Percentiles rank a stretch among this genome's conserved stretches.
Conservation (phyloP, 2,888 invertebrate genomes). For the Orchesellides sinensis region DNA sequence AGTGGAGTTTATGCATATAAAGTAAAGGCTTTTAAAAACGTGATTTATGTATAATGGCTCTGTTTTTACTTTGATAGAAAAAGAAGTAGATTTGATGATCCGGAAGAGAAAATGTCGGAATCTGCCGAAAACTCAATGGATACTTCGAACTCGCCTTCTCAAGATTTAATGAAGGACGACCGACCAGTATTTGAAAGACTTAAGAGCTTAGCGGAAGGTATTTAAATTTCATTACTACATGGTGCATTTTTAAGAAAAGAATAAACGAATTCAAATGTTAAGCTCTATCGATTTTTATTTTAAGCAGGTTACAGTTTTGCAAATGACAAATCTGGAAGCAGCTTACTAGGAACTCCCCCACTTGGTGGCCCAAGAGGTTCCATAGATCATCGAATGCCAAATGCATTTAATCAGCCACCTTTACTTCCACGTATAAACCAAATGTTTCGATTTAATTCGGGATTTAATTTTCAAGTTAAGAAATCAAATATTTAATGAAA, state of each 20-base stretch:
- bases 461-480: neutral
- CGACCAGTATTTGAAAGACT: conserved; percentile 72
- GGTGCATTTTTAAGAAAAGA: too few species aligned
- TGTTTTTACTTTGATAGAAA: conserved; percentile 50
- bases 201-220: conserved; percentile 70
- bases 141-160: conserved; percentile 26
- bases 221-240: too few species aligned
- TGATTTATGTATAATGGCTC: neutral
- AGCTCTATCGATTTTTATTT: neutral
- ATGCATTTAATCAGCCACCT: conserved; percentile 9
- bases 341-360: conserved; percentile 48
- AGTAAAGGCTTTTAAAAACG: too few species aligned
- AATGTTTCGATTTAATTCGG: neutral
- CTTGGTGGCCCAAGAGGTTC: conserved; percentile 10
- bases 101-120: conserved; percentile 64
- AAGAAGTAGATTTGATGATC: conserved; percentile 71
- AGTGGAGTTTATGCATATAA: conserved; percentile 17
- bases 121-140: conserved; percentile 41
- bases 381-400: conserved; percentile 31
- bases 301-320: conserved; percentile 42
- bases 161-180: conserved; percentile 64
- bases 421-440: neutral
- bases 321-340: conserved; percentile 28
- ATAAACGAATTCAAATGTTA: neutral
- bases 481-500: conserved; percentile 10